Conservation (phyloP, 2,888 invertebrate genomes). For the Acutogordius australiensis region DNA sequence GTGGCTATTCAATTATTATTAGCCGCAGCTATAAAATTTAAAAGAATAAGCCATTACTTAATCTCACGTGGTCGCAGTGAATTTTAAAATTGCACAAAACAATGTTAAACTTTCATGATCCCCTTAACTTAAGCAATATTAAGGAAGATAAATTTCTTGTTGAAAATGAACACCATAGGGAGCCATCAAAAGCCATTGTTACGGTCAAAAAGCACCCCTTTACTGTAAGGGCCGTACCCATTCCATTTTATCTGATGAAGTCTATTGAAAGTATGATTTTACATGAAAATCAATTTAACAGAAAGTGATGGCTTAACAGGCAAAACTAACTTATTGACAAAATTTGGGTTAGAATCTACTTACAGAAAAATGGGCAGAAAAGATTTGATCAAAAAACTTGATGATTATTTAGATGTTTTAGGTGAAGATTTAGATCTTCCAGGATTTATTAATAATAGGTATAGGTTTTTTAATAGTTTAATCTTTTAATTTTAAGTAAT, state of each 20-base stretch:
- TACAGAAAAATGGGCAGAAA: neutral
- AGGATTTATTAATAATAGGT: neutral
- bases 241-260: constrained; percentile 8
- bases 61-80: too few relatives aligned
- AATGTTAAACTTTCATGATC: too few relatives aligned
- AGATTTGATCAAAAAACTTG: constrained; percentile 1
- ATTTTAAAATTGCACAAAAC: too few relatives aligned
- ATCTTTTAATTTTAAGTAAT: neutral
- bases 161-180: too few relatives aligned
- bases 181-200: constrained; percentile 7
- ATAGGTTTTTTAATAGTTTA: neutral
- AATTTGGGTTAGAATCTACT: neutral
- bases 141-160: too few relatives aligned
- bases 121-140: too few relatives aligned
- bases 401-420: neutral
- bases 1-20: too few relatives aligned
- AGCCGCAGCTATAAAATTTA: too few relatives aligned
- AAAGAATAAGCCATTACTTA: too few relatives aligned
- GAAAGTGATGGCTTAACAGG: neutral
- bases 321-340: neutral
- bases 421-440: neutral
- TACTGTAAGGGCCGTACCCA: constrained; percentile 1
- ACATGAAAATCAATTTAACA: too few relatives aligned
- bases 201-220: neutral
- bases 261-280: too few relatives aligned